Percentiles rank a stretch among this genome's conserved stretches.
Evolutionary conservation across 2,113 vertebrate species (phyloP).

Genomic region (Ictalurus punctatus): DNA sequence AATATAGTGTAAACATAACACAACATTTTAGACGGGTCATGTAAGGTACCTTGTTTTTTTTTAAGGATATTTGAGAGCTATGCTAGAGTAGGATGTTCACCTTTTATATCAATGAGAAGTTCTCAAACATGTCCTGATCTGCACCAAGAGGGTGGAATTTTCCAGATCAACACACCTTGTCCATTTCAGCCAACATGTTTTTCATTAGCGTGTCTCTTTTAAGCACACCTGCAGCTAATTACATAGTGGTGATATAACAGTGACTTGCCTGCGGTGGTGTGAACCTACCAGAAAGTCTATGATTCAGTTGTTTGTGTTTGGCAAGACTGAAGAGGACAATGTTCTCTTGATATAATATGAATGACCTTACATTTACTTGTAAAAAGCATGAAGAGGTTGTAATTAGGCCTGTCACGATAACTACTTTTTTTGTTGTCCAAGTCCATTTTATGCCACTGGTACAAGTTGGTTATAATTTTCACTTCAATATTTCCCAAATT

Average conservation of each 20-base stretch:
- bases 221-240: slow-evolving; percentile 42
- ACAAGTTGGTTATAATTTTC: no score
- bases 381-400: neutral
- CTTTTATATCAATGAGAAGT: neutral
- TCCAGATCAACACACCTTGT: neutral
- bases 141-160: neutral
- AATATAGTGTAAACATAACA: neutral
- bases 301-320: slow-evolving; percentile 47
- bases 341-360: neutral
- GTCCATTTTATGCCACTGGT: no score
- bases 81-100: neutral
- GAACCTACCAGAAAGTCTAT: slow-evolving; percentile 5
- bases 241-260: slow-evolving; percentile 10
- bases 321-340: neutral
- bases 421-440: no score
- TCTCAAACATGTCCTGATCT: slow-evolving; percentile 27
- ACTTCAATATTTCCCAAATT: no score
- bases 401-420: no score
- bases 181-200: slow-evolving; percentile 8
- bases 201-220: neutral
- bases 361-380: neutral
- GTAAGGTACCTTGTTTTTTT: neutral
- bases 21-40: neutral
- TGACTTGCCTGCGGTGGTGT: slow-evolving; percentile 21
- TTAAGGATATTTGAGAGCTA: neutral